A percentile compares a stretch with the other conserved stretches of the same genome.
phyloP scores from a whole-genome alignment of 1,140 invertebrate genomes.

The Phymorhynchus buccinoides region DNA sequence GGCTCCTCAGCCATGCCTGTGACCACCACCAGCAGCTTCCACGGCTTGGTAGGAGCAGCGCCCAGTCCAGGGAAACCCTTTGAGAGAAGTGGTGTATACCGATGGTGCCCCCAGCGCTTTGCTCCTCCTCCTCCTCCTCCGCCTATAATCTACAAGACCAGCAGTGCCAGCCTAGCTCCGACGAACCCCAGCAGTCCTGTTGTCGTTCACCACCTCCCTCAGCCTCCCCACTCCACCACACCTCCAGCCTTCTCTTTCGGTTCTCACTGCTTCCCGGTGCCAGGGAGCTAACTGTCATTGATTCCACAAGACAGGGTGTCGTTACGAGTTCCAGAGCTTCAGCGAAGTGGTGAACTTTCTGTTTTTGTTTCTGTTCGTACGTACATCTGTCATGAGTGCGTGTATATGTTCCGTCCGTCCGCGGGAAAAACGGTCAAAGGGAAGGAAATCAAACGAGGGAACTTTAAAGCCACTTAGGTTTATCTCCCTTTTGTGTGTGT shows the following conservation, averaged over 20 bases:
- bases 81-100: not conserved
- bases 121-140: not conserved
- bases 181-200: not conserved
- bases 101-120: not conserved
- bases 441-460: too few species aligned
- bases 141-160: not conserved
- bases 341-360: too few species aligned
- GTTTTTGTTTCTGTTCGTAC: too few species aligned
- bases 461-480: too few species aligned
- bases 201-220: not conserved
- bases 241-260: not conserved
- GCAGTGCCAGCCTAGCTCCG: not conserved
- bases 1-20: too few species aligned
- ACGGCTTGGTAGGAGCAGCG: not conserved
- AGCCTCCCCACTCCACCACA: not conserved
- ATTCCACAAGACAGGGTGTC: too few species aligned
- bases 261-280: not conserved
- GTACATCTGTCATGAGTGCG: too few species aligned
- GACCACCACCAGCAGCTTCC: not conserved
- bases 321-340: too few species aligned
- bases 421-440: too few species aligned
- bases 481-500: too few species aligned
- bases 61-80: not conserved
- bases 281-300: too few species aligned
- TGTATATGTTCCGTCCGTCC: too few species aligned